Base-by-base conservation (phyloP, 2,888 invertebrate species). In the Calliphora vomitoria region DNA sequence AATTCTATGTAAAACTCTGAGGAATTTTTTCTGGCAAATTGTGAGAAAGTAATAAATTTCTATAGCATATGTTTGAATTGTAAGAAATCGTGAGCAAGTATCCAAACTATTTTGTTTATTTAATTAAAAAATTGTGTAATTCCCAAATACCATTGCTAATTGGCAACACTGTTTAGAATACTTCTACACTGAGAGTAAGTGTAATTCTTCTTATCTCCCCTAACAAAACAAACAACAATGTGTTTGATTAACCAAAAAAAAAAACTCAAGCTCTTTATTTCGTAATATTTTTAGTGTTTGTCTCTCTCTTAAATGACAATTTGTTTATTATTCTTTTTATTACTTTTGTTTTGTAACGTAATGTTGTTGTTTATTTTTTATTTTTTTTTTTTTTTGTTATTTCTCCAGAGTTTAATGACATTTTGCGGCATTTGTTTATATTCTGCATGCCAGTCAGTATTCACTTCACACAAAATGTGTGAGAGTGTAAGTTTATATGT, bases 391-490 rank as follows among this genome's bases (percentile, higher is more conserved):
- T 13, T 44, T 10, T 13, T 44, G 11, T 44, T 44, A 44, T 41
- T 74, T 47, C 76, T 68, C 78, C 78, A 85, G 78, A 87, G 87
- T 87, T 87, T 87, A 87, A 85, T 87, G 87, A 87, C 87, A 87
- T 87, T 82, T 69, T 69, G 79, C 74, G 85, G 74, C 87, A 69
- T 85, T 87, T 87, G 87, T 87, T 87, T 87, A 85, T 87, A 85
- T 87, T 85, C 82, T 87, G 85, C 81, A 85, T 85, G 82, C 50
- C 84, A 81, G 84, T 35, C 25, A 25, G 25, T 25, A 25, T 25
- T 25, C 25, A 25, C 25, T 25, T 25, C 25, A 25, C 50, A 38
- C 44, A 41, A 62, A 50, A 20, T 41, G 55, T 53, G 38, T 64
- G 15, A n/a, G 38, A 41, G 60, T 50, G 10, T 44, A 18, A 25